These are phyloP conservation scores for Sus scrofa DNA, from an alignment of 2,113 vertebrate genomes.

Conservation along the genomic window T2T-Sscrofa CM000826.6:37600001-37600500, in stretches of 20 bases:
- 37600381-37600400: slow-evolving; percentile 36
- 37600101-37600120: neutral
- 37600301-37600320: slow-evolving; percentile 34
- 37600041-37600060: neutral
- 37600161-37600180: neutral
- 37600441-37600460: neutral
- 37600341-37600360: slow-evolving; percentile 56
- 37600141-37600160: too few relatives aligned
- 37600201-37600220: too few relatives aligned
- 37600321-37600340: slow-evolving; percentile 19
- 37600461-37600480: neutral
- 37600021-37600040: neutral
- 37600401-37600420: slow-evolving; percentile 56
- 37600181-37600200: too few relatives aligned
- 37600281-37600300: slow-evolving; percentile 45
- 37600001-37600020: neutral
- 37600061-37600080: neutral
- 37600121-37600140: neutral
- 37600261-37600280: neutral
- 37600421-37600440: neutral
- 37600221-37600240: too few relatives aligned
- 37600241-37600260: neutral
- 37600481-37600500: neutral
- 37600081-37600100: accelerated
- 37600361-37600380: slow-evolving; percentile 45